Percentiles rank a stretch among this genome's conserved stretches.
phyloP scores from a whole-genome alignment of 92 coral and sea anemone species.

The Parazoanthus atlanticus region DNA sequence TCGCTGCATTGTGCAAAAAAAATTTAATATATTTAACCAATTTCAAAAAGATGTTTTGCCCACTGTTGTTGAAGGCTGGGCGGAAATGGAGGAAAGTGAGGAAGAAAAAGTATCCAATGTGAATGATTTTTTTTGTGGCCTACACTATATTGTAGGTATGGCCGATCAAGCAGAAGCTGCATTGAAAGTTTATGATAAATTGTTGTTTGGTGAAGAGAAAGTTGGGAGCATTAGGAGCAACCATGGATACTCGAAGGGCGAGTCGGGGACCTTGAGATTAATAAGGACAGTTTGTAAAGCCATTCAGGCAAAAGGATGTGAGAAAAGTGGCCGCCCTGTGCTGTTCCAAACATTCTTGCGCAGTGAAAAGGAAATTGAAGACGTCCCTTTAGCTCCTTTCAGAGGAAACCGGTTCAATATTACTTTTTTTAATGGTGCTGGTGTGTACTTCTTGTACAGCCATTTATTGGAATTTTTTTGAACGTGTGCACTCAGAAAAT shows the following conservation, averaged over 20 bases:
- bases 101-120: slow-evolving; percentile 13
- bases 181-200: slow-evolving; percentile 25
- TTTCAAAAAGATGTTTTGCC: slow-evolving; percentile 33
- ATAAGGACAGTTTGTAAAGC: slow-evolving; percentile 34
- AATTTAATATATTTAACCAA: slow-evolving; percentile 18
- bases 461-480: slow-evolving; percentile 7
- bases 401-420: slow-evolving; percentile 25
- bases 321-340: slow-evolving; percentile 24
- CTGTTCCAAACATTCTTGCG: slow-evolving; percentile 12
- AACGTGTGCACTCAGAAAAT: slow-evolving; percentile 21
- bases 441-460: slow-evolving; percentile 17
- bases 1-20: slow-evolving; percentile 47
- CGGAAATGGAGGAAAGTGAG: slow-evolving; percentile 12
- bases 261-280: slow-evolving; percentile 30
- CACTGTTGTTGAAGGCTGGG: slow-evolving; percentile 44
- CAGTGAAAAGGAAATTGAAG: slow-evolving; percentile 2
- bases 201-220: slow-evolving; percentile 32
- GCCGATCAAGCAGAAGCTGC: slow-evolving; percentile 29
- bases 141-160: slow-evolving; percentile 30
- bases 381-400: slow-evolving; percentile 21
- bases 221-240: slow-evolving; percentile 19
- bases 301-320: slow-evolving; percentile 34
- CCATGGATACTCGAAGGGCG: slow-evolving; percentile 22
- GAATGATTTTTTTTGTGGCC: slow-evolving; percentile 28
- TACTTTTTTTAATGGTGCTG: slow-evolving; percentile 40